Evolutionary conservation across 2,113 vertebrate genomes (phyloP), one percentile per base, ranked within the genome.

Genomic region (Dromas ardeola): DNA sequence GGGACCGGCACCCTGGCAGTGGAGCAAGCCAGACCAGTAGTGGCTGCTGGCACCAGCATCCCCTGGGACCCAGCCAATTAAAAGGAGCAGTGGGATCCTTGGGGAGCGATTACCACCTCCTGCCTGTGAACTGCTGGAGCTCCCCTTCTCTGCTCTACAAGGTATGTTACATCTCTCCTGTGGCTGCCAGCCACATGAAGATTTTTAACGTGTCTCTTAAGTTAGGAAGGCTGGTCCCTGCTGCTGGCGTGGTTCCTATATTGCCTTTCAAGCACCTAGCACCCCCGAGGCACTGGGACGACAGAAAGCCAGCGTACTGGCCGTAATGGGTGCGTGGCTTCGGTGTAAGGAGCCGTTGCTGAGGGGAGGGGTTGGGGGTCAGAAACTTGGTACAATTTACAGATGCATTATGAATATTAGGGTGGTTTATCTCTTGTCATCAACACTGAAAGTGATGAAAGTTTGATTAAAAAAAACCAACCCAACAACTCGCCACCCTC

Each of bases 81-180:
- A 87, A 91, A 81, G 91, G 86, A 96, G 73, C 91, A 90, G 43
- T 95, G 95, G 52, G 61, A 94, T 94, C 87, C 90, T 17, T 90
- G 95, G 95, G 96, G 95, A 95, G 70, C 32, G 2, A 18, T 85
- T 91, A 32, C 21, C 84, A 49, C 79, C 95, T 80, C 19, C 86
- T 95, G 87, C 78, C 92, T 79, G 73, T 76, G 91, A 93, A 90
- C 95, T 91, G 0, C 96, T 87, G 96, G 95, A 97, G 77, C 95
- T 95, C 91, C 87, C 95, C 73, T 79, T 82, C 95, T 96, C 91
- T 91, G 93, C 87, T 94, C 81, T 96, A 13, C 95, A 69, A 97
- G 96, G 95, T 97, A 96, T 97, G 95, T 96, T 20, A 56, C 70
- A n/a, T 7, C 17, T 84, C n/a, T 65, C 77, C 73, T 40, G 77